Percentiles rank a stretch among this genome's conserved stretches.
Evolutionary conservation across 2,888 invertebrate species (phyloP).

Genomic region (Anodontia alba): DNA sequence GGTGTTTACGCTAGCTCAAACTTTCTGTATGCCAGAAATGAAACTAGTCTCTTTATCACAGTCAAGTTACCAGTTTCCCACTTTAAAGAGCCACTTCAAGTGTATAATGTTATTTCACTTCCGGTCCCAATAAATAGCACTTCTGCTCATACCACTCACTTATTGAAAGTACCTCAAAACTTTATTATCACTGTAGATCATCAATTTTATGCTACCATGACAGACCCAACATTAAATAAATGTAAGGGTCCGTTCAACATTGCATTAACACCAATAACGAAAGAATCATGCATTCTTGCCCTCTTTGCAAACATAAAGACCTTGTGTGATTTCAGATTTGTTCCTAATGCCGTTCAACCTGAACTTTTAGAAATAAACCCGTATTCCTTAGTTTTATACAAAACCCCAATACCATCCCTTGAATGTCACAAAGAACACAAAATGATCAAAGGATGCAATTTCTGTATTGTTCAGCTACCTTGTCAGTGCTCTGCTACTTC

Average conservation of each 20-base stretch:
- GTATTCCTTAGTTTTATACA: constrained; percentile 20
- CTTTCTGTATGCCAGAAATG: neutral
- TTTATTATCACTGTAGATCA: neutral
- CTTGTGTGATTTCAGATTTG: constrained; percentile 18
- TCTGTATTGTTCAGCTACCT: constrained; percentile 41
- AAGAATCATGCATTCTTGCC: neutral
- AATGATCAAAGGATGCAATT: constrained; percentile 32
- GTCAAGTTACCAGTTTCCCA: constrained; percentile 18
- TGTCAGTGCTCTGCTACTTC: constrained; percentile 35
- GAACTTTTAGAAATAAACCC: constrained; percentile 4
- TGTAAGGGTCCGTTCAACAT: neutral
- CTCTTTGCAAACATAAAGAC: constrained; percentile 4
- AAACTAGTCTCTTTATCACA: constrained; percentile 10
- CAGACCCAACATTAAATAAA: neutral
- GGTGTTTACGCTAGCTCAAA: constrained; percentile 7
- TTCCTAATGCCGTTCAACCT: constrained; percentile 3
- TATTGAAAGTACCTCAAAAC: constrained; percentile 5
- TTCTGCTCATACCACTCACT: constrained; percentile 18
- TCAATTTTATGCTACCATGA: constrained; percentile 11
- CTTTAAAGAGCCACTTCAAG: neutral
- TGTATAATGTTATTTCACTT: constrained; percentile 15
- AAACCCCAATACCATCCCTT: neutral
- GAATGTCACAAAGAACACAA: neutral
- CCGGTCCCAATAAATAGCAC: constrained; percentile 27
- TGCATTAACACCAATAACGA: neutral